Evolutionary conservation across 1,140 invertebrate species (phyloP).

Genomic region (Psilanteris sp.): DNA sequence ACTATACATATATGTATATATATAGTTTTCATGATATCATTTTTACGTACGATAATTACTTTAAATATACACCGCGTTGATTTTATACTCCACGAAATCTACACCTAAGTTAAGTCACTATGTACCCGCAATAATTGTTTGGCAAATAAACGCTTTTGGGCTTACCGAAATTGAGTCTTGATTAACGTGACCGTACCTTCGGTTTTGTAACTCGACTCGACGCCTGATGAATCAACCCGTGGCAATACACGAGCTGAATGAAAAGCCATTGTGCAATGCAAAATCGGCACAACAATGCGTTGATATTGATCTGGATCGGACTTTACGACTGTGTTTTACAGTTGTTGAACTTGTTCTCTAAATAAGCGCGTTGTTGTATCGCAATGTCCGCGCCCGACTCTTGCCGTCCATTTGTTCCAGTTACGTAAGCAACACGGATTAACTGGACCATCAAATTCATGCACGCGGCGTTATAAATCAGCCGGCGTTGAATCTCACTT

Average conservation of each 20-base stretch:
- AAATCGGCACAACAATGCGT: conserved; percentile 22
- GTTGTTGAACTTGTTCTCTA: conserved; percentile 44
- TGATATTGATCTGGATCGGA: conserved; percentile 27
- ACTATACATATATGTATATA: no score
- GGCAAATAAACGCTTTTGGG: conserved; percentile 3
- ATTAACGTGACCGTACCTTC: not conserved
- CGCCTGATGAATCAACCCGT: conserved; percentile 2
- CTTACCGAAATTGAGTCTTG: not conserved
- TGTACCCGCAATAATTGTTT: not conserved
- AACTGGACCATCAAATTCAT: conserved; percentile 46
- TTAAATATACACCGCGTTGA: not conserved
- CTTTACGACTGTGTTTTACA: conserved; percentile 39
- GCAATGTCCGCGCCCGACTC: conserved; percentile 13
- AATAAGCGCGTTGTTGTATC: conserved; percentile 15
- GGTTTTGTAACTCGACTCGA: not conserved
- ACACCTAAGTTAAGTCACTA: no score
- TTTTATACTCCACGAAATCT: no score
- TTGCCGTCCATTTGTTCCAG: conserved; percentile 8
- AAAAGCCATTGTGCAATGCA: conserved; percentile 19
- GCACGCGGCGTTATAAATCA: conserved; percentile 17
- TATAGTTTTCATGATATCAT: no score
- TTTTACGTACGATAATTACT: no score
- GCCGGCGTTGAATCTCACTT: conserved; percentile 6
- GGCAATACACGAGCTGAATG: conserved; percentile 17
- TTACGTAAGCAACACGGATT: conserved; percentile 26